These are phyloP conservation scores for Alloplasta piceator DNA, from an alignment of 2,888 invertebrate species.

Conservation along the genomic window DNA sequence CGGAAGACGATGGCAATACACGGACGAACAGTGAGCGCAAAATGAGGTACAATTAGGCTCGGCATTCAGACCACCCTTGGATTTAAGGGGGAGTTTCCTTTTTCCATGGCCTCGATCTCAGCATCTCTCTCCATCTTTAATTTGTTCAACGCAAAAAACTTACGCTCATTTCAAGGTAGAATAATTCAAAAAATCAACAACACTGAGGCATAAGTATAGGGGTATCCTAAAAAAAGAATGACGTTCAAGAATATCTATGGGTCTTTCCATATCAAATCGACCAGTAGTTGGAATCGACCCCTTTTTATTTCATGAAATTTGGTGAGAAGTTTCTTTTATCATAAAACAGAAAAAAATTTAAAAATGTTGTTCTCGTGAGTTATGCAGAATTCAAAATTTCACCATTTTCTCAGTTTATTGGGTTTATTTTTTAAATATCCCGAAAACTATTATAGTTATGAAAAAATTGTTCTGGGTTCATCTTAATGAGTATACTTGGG, in stretches of 20 bases:
- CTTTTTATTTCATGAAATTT: too few relatives aligned
- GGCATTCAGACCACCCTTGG: slow-evolving; percentile 65
- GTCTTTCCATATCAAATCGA: too few relatives aligned
- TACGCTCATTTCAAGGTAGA: neutral
- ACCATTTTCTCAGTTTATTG: too few relatives aligned
- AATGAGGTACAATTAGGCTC: slow-evolving; percentile 61
- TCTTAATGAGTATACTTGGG: too few relatives aligned
- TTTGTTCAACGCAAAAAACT: neutral
- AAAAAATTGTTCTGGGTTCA: too few relatives aligned
- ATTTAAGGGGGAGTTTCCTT: slow-evolving; percentile 64
- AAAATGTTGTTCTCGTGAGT: too few relatives aligned
- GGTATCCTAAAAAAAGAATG: neutral
- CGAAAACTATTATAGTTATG: too few relatives aligned
- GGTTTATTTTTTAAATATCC: too few relatives aligned
- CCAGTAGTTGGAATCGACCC: too few relatives aligned
- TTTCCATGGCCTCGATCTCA: neutral
- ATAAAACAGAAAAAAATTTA: too few relatives aligned
- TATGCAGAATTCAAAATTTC: too few relatives aligned
- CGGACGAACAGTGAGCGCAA: neutral
- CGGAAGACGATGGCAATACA: slow-evolving; percentile 17
- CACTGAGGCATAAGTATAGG: neutral
- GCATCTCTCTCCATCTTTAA: neutral
- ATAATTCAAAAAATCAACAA: neutral
- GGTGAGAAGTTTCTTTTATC: too few relatives aligned
- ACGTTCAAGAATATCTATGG: neutral